Evolutionary conservation across 1,140 invertebrate genomes (phyloP).

Genomic region (Platyura marginata): DNA sequence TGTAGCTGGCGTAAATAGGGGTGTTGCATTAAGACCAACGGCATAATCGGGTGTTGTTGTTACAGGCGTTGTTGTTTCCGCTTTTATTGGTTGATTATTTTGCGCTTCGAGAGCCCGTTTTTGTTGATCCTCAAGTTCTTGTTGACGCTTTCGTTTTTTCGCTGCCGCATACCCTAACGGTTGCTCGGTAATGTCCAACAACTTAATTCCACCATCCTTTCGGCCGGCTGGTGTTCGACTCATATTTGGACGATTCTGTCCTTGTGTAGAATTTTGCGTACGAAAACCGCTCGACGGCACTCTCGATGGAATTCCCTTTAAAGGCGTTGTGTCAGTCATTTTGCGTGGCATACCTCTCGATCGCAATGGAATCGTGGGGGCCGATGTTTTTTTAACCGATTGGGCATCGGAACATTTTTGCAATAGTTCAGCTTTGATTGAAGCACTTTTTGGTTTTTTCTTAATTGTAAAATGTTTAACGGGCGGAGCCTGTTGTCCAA

Average conservation of each 20-base stretch:
- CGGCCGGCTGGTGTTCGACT: slow-evolving; percentile 34
- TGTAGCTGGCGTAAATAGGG: slow-evolving; percentile 17
- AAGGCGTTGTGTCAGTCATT: slow-evolving; percentile 90
- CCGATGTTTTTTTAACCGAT: slow-evolving; percentile 68
- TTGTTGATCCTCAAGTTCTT: slow-evolving; percentile 60
- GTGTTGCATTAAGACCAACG: slow-evolving; percentile 8
- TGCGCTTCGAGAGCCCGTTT: slow-evolving; percentile 43
- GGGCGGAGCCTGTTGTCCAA: slow-evolving; percentile 40
- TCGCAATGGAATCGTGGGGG: slow-evolving; percentile 67
- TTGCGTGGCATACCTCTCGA: slow-evolving; percentile 88
- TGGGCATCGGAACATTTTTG: slow-evolving; percentile 82
- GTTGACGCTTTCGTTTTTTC: slow-evolving; percentile 33
- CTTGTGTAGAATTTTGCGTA: slow-evolving; percentile 27
- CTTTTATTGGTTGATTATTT: slow-evolving; percentile 19
- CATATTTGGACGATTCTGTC: slow-evolving; percentile 26
- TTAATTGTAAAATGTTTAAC: slow-evolving; percentile 88
- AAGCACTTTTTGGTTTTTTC: slow-evolving; percentile 87
- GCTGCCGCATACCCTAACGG: slow-evolving; percentile 50
- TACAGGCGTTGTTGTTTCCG: slow-evolving; percentile 24
- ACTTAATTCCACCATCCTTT: slow-evolving; percentile 81
- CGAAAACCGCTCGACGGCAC: slow-evolving; percentile 39
- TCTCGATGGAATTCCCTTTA: slow-evolving; percentile 77
- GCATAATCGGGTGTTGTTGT: slow-evolving; percentile 16
- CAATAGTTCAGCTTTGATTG: slow-evolving; percentile 70
- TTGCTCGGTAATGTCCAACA: slow-evolving; percentile 85